Base-by-base conservation (phyloP, 2,888 invertebrate species). In the Cenopis cana region DNA sequence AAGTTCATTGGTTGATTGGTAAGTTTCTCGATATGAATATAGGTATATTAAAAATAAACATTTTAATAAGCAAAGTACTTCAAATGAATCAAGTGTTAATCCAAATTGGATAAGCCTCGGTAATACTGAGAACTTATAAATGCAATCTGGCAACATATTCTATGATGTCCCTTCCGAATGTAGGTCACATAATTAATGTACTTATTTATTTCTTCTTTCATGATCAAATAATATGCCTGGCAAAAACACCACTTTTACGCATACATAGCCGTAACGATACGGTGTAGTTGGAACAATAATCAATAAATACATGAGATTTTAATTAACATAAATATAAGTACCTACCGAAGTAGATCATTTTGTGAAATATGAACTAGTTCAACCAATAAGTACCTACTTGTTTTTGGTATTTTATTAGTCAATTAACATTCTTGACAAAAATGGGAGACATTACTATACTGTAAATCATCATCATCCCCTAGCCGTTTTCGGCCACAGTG, bases 401-500 rank as follows among this genome's bases (percentile, higher is more conserved):
- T 12, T 61, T 49, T 17, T 36, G 5, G 52, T 9, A 38, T 10
- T 36, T 36, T 52, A 52, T 52, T 33, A 20, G n/a, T 36, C 62
- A 14, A 64, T 64, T 52, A 62, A 20, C 62, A 62, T 62, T 62
- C 50, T 36, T 52, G 18, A 20, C 52, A 10, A 36, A 10, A 49
- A 6, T 36, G 6, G 38, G 10, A 33, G 14, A 55, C 6, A n/a
- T 29, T 29, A 4, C 11, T 4, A n/a, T n/a, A n/a, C n/a, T n/a
- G n/a, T n/a, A n/a, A n/a, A n/a, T n/a, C n/a, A n/a, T n/a, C n/a
- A n/a, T n/a, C n/a, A n/a, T n/a, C n/a, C n/a, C n/a, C n/a, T n/a
- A n/a, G n/a, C n/a, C n/a, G n/a, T n/a, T n/a, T n/a, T n/a, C n/a
- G n/a, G n/a, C n/a, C n/a, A n/a, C n/a, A n/a, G n/a, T n/a, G n/a